Evolutionary conservation across 2,113 vertebrate species (phyloP).

Genomic region (Ceyx cyanopectus): DNA sequence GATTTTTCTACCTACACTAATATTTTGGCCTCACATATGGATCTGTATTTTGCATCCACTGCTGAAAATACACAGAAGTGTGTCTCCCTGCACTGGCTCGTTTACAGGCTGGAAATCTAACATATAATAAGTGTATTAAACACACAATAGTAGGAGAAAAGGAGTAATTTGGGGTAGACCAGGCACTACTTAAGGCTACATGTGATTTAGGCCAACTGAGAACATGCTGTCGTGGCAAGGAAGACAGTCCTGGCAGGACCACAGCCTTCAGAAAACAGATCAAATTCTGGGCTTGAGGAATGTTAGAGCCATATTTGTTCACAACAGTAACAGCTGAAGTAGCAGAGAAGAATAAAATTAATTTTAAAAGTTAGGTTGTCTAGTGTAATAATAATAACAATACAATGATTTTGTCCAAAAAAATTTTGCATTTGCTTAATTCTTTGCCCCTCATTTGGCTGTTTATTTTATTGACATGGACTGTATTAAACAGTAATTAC

Average conservation of each 20-base stretch:
- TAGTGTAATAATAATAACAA: not conserved
- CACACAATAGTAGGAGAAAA: fast-evolving
- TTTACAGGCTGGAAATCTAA: not conserved
- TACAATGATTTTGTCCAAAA: not conserved
- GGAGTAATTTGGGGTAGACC: not conserved
- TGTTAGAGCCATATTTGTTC: not conserved
- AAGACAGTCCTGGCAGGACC: not conserved
- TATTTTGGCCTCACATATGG: not conserved
- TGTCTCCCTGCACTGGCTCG: not conserved
- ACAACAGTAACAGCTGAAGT: not conserved
- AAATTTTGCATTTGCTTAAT: not conserved
- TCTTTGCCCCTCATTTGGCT: not conserved
- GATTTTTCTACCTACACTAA: not conserved
- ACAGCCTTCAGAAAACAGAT: not conserved
- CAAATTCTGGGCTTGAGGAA: not conserved
- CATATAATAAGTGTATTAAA: not conserved
- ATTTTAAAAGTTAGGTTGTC: not conserved
- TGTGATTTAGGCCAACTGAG: not conserved
- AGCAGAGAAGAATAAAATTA: not conserved
- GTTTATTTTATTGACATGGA: not conserved
- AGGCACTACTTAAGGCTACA: not conserved
- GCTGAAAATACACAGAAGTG: not conserved
- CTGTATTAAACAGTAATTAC: not conserved
- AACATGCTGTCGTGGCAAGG: not conserved
- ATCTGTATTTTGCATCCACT: not conserved